Percentiles rank a stretch among this genome's conserved stretches.
Evolutionary conservation across 1,140 invertebrate species (phyloP).

Genomic region (Polyergus mexicanus): DNA sequence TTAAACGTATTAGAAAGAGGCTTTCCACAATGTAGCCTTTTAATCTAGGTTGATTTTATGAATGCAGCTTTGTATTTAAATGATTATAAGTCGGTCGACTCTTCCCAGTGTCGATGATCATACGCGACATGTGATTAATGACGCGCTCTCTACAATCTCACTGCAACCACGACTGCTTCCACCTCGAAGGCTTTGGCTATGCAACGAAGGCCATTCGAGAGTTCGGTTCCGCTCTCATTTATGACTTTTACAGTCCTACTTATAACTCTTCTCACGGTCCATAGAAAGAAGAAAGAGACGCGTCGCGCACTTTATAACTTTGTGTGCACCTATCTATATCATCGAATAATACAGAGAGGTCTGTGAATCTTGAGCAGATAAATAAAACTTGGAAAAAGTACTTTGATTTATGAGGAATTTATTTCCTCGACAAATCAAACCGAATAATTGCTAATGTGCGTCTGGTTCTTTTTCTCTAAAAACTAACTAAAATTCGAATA

Average conservation of each 20-base stretch:
- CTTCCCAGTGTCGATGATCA: constrained; percentile 26
- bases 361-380: not conserved
- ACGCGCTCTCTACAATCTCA: constrained; percentile 7
- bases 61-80: constrained; percentile 45
- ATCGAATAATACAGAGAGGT: not conserved
- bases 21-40: not conserved
- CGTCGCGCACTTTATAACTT: constrained; percentile 16
- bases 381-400: not conserved
- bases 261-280: constrained; percentile 59
- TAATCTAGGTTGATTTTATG: not conserved
- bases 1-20: not conserved
- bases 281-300: constrained; percentile 55
- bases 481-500: not conserved
- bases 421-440: constrained; percentile 4
- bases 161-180: constrained; percentile 28
- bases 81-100: constrained; percentile 29
- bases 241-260: constrained; percentile 69
- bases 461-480: not conserved
- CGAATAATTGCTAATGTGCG: not conserved
- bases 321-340: constrained; percentile 30
- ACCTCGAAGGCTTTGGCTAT: constrained; percentile 53
- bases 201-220: constrained; percentile 65
- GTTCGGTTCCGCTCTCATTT: constrained; percentile 69
- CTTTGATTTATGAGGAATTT: not conserved
- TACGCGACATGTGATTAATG: constrained; percentile 23